These are phyloP conservation scores for Alouatta palliata DNA, from an alignment of 2,113 vertebrate species.

Conservation along the genomic window DNA sequence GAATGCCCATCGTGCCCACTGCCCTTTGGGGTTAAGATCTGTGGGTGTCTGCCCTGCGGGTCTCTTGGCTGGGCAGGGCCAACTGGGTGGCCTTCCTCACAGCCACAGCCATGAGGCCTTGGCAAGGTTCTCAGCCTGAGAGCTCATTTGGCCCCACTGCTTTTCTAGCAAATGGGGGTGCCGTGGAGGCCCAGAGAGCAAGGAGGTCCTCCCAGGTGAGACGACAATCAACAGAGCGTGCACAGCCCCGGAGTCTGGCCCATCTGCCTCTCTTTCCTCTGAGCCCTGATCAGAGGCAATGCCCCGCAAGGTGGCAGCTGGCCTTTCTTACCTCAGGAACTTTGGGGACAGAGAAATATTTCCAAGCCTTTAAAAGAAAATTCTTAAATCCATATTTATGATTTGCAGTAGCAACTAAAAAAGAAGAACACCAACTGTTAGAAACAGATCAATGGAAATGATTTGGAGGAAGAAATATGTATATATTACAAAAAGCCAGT, in stretches of 20 bases:
- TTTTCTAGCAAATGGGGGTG: no score
- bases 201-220: background rate
- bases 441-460: background rate
- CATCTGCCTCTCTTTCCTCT: background rate
- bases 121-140: background rate
- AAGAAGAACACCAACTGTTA: background rate
- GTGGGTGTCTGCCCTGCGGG: fast-evolving
- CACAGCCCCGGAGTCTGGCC: fast-evolving
- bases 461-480: background rate
- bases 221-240: fast-evolving
- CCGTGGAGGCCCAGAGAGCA: fast-evolving
- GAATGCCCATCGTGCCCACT: fast-evolving
- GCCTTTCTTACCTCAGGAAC: background rate
- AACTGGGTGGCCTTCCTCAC: background rate
- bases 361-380: background rate
- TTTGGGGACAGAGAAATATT: background rate
- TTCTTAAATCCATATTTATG: background rate
- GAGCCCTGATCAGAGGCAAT: background rate
- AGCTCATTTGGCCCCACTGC: background rate
- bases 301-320: background rate
- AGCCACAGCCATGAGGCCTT: fast-evolving
- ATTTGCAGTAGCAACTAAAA: background rate
- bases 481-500: background rate
- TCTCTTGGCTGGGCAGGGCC: background rate
- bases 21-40: no score